Evolutionary conservation across 1,140 invertebrate species (phyloP).

Genomic region (Bathynomus jamesi): DNA sequence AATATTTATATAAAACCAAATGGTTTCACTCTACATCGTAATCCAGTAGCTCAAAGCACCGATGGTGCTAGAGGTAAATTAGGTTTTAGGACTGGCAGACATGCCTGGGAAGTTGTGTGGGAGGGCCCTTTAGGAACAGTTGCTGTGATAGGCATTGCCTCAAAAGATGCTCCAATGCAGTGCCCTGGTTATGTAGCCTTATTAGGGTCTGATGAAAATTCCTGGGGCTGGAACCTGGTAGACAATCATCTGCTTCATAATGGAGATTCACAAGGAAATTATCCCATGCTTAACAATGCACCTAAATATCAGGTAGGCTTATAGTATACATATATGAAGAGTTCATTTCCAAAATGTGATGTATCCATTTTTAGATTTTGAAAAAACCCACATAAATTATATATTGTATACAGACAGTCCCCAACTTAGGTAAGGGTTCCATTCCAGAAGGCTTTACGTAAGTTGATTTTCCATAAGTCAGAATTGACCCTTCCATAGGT

Average conservation of each 20-base stretch:
- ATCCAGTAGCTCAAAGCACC: slow-evolving; percentile 97
- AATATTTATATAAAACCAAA: slow-evolving; percentile 96
- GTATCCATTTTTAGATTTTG: too few relatives aligned
- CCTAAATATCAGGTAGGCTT: slow-evolving; percentile 90
- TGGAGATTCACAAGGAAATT: slow-evolving; percentile 90
- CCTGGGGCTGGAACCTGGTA: slow-evolving; percentile 98
- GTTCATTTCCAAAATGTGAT: too few relatives aligned
- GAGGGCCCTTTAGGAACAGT: slow-evolving; percentile 94
- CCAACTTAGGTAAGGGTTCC: too few relatives aligned
- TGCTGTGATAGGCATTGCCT: slow-evolving; percentile 89
- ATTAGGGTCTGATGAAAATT: slow-evolving; percentile 89
- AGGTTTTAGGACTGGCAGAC: slow-evolving; percentile 81
- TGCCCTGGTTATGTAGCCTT: slow-evolving; percentile 91
- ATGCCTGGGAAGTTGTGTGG: slow-evolving; percentile 98
- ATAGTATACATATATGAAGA: too few relatives aligned
- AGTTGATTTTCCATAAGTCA: too few relatives aligned
- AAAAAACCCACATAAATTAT: too few relatives aligned
- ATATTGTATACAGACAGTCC: too few relatives aligned
- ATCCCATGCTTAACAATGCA: slow-evolving; percentile 91
- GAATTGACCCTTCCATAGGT: too few relatives aligned
- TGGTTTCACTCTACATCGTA: slow-evolving; percentile 93
- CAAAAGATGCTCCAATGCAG: slow-evolving; percentile 78
- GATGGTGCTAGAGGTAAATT: slow-evolving; percentile 93
- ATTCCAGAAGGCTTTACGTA: too few relatives aligned
- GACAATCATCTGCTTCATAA: slow-evolving; percentile 96